Percentiles rank a stretch among this genome's conserved stretches.
These are phyloP conservation scores for Melanaphis sacchari DNA, from an alignment of 1,140 invertebrate species.

Conservation along the genomic window DNA sequence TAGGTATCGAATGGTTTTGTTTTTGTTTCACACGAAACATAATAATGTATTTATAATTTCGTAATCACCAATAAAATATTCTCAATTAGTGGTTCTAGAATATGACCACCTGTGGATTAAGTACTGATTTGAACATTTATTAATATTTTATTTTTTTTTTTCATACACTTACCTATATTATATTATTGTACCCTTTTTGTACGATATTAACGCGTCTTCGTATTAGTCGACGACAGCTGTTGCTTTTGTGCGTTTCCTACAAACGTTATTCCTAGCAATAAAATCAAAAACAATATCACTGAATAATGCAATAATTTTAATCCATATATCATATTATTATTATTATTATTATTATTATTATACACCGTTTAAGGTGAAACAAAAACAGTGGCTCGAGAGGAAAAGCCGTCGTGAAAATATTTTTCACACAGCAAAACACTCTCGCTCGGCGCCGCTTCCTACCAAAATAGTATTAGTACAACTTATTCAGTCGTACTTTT, in stretches of 20 bases:
- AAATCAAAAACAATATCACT: background rate
- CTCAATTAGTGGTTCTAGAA: background rate
- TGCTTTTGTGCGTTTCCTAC: background rate
- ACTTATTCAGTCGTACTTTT: background rate
- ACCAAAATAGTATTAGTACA: background rate
- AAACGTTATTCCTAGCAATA: background rate
- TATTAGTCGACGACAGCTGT: background rate
- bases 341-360: no score
- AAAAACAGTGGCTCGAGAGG: background rate
- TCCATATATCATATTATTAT: no score
- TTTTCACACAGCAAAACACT: background rate
- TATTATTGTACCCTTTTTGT: background rate
- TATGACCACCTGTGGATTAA: background rate
- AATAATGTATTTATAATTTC: background rate
- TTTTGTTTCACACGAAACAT: background rate
- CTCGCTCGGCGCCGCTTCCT: no score
- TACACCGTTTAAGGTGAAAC: background rate
- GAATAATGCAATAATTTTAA: no score
- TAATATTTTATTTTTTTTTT: no score
- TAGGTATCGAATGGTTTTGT: background rate
- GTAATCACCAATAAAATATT: no score
- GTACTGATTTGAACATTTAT: background rate
- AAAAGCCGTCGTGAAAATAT: background rate
- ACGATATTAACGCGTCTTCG: background rate
- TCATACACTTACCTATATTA: no score